Percentiles rank a stretch among this genome's conserved stretches.
Evolutionary conservation across 1,140 invertebrate genomes (phyloP).

Genomic region (Oryctes rhinoceros): DNA sequence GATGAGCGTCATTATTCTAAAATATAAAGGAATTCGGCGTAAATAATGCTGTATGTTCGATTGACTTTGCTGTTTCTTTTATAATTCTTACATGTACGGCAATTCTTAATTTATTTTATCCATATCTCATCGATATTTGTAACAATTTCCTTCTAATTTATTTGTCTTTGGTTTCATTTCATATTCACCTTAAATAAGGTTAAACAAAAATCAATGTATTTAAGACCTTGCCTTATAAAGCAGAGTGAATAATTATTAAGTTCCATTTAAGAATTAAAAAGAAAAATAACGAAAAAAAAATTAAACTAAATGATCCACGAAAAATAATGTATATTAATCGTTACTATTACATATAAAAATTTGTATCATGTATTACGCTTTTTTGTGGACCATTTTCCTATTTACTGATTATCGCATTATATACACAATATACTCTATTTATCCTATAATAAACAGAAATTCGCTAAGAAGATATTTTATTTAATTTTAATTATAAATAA

Average conservation of each 20-base stretch:
- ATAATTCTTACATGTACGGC: no score
- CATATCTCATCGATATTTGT: neutral
- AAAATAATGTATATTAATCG: neutral
- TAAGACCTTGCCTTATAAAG: slow-evolving; percentile 39
- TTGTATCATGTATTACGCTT: slow-evolving; percentile 1
- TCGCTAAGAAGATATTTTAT: neutral
- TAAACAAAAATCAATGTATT: neutral
- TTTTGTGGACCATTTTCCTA: slow-evolving; percentile 20
- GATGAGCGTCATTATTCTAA: no score
- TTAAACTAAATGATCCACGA: slow-evolving; percentile 12
- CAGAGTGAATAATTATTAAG: slow-evolving; percentile 31
- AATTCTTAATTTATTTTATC: neutral
- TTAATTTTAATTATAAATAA: neutral
- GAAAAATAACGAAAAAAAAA: neutral
- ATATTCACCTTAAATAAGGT: neutral
- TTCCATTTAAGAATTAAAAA: slow-evolving; percentile 3
- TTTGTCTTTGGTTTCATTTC: neutral
- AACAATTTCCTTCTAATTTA: neutral
- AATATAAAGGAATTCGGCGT: no score
- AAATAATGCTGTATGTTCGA: no score
- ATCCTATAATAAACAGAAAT: slow-evolving; percentile 31
- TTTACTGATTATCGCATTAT: slow-evolving; percentile 19
- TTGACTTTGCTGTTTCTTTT: no score
- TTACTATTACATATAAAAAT: neutral
- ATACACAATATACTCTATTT: slow-evolving; percentile 22